These are phyloP conservation scores for Staurois parvus DNA, from an alignment of 2,797 vertebrate genomes.

Conservation along the genomic window DNA sequence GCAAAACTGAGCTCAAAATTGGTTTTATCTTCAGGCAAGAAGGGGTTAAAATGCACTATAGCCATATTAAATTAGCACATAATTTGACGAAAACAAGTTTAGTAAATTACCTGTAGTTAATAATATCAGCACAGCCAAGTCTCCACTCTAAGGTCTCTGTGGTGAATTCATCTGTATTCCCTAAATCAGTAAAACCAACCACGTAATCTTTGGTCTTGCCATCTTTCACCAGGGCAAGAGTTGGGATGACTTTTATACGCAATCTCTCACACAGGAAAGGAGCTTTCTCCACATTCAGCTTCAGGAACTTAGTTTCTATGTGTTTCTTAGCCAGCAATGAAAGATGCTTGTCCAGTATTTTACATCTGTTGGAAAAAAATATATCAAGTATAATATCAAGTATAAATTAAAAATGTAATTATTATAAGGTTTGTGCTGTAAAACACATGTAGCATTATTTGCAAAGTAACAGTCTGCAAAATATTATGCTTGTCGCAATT, in stretches of 20 bases:
- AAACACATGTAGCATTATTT: too few relatives aligned
- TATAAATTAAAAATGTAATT: too few relatives aligned
- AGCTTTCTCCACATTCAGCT: slow-evolving; percentile 94
- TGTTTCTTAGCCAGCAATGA: slow-evolving; percentile 91
- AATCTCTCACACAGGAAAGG: slow-evolving; percentile 94
- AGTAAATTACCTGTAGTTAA: slow-evolving; percentile 90
- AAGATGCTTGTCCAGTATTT: slow-evolving; percentile 95
- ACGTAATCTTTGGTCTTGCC: slow-evolving; percentile 96
- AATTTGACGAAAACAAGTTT: not conserved
- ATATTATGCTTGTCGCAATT: too few relatives aligned
- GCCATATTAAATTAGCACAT: too few relatives aligned
- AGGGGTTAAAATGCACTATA: too few relatives aligned
- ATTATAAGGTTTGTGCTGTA: too few relatives aligned
- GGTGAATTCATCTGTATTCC: slow-evolving; percentile 94
- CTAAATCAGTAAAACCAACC: slow-evolving; percentile 92
- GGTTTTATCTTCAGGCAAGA: too few relatives aligned
- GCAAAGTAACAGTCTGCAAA: too few relatives aligned
- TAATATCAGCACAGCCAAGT: slow-evolving; percentile 88
- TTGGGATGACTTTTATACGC: slow-evolving; percentile 92
- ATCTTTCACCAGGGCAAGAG: slow-evolving; percentile 89
- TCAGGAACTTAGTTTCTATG: slow-evolving; percentile 96
- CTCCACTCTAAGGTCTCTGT: slow-evolving; percentile 97
- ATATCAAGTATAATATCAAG: too few relatives aligned
- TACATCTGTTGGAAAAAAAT: slow-evolving; percentile 78
- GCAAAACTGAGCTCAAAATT: too few relatives aligned